phyloP scores from a whole-genome alignment of 2,888 invertebrate species.

The Chrysolina oricalcia region DNA sequence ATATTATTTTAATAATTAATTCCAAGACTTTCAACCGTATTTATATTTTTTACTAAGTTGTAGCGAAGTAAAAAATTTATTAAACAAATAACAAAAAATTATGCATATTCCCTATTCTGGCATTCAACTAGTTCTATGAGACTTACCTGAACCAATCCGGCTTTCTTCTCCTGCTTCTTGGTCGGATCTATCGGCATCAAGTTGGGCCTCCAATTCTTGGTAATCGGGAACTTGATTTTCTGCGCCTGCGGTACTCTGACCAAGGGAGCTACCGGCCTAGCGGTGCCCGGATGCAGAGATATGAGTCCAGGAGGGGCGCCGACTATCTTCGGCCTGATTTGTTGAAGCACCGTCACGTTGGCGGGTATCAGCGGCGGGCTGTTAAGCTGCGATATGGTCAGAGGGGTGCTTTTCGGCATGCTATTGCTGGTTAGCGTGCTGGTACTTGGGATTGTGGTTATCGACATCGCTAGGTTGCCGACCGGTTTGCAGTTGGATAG shows the following conservation, averaged over 20 bases:
- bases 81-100: too few relatives aligned
- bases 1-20: too few relatives aligned
- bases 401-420: constrained; percentile 66
- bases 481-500: constrained; percentile 30
- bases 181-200: constrained; percentile 77
- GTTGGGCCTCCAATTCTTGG: constrained; percentile 83
- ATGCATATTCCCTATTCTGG: too few relatives aligned
- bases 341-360: constrained; percentile 45
- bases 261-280: constrained; percentile 64
- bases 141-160: constrained; percentile 80
- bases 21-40: too few relatives aligned
- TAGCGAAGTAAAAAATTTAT: too few relatives aligned
- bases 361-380: constrained; percentile 62
- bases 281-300: constrained; percentile 66
- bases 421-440: constrained; percentile 4
- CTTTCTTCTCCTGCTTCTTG: constrained; percentile 68
- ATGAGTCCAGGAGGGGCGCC: constrained; percentile 68
- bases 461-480: constrained; percentile 46
- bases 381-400: constrained; percentile 68
- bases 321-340: constrained; percentile 51
- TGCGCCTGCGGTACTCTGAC: constrained; percentile 67
- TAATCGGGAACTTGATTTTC: constrained; percentile 72
- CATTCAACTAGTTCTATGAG: too few relatives aligned
- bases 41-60: too few relatives aligned
- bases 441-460: constrained; percentile 61